Conservation (phyloP, 2,888 invertebrate species). For the Pterostichus niger region DNA sequence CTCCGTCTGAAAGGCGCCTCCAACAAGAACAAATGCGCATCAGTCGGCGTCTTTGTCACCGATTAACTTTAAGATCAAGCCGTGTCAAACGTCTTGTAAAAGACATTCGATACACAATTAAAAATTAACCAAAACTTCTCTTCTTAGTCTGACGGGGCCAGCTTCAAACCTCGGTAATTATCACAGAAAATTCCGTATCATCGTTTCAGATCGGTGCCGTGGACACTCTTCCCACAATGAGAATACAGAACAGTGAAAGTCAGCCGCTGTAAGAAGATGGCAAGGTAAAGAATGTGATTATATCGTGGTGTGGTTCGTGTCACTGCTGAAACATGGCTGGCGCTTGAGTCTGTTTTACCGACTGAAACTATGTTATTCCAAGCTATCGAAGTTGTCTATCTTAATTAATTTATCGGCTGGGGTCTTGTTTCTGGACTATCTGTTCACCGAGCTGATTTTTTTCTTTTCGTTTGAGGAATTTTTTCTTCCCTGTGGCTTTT, state of each 20-base stretch:
- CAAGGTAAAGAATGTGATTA: neutral
- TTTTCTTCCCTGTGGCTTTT: constrained; percentile 35
- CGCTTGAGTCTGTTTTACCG: constrained; percentile 42
- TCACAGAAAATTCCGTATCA: constrained; percentile 59
- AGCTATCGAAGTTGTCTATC: constrained; percentile 60
- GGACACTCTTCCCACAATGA: neutral
- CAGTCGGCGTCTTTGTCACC: constrained; percentile 41
- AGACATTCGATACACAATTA: constrained; percentile 64
- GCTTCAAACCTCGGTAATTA: constrained; percentile 57
- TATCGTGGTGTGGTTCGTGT: constrained; percentile 13
- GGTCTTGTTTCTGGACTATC: constrained; percentile 56
- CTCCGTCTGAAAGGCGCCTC: no score
- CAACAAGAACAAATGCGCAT: neutral
- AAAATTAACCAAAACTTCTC: constrained; percentile 57
- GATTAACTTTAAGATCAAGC: constrained; percentile 4
- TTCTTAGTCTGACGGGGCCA: constrained; percentile 19
- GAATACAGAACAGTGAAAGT: neutral
- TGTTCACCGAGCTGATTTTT: constrained; percentile 14
- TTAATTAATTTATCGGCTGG: constrained; percentile 62
- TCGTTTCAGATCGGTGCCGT: neutral
- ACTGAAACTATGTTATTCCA: constrained; percentile 60
- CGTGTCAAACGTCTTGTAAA: constrained; percentile 61
- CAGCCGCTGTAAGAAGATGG: neutral
- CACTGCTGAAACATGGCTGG: constrained; percentile 46
- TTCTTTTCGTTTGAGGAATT: constrained; percentile 16